These are phyloP conservation scores for Tyrannus savana DNA, from an alignment of 2,113 vertebrate genomes.

Conservation along the genomic window DNA sequence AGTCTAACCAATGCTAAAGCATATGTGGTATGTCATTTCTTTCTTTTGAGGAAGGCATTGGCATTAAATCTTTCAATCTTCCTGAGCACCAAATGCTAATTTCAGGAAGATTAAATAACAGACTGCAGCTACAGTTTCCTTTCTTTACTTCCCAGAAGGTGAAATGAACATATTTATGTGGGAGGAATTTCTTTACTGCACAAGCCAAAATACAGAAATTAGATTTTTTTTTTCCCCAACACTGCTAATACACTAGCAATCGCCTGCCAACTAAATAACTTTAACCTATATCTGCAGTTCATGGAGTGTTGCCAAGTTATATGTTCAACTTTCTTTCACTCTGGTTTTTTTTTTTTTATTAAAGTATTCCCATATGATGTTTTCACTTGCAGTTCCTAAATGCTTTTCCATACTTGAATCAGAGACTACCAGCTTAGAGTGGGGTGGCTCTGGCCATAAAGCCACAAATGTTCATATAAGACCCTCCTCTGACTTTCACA, in stretches of 20 bases:
- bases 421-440: background rate
- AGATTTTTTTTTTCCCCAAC: background rate
- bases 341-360: background rate
- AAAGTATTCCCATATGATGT: constrained; percentile 48
- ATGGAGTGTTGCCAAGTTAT: constrained; percentile 30
- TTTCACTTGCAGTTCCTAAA: constrained; percentile 59
- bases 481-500: constrained; percentile 32
- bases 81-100: constrained; percentile 68
- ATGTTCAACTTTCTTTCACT: constrained; percentile 45
- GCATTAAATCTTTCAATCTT: constrained; percentile 67
- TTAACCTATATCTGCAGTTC: constrained; percentile 48
- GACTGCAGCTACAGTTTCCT: constrained; percentile 51
- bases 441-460: background rate
- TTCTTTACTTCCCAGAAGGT: constrained; percentile 64
- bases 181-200: constrained; percentile 54
- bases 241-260: constrained; percentile 31
- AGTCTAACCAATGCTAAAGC: constrained; percentile 50
- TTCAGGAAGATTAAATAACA: constrained; percentile 68
- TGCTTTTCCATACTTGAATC: constrained; percentile 43
- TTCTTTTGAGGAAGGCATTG: constrained; percentile 48
- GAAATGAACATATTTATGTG: constrained; percentile 67
- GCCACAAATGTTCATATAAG: background rate
- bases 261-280: constrained; percentile 55
- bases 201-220: constrained; percentile 64
- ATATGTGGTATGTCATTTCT: constrained; percentile 50